phyloP scores from a whole-genome alignment of 2,888 invertebrate genomes.

The Blera fallax region DNA sequence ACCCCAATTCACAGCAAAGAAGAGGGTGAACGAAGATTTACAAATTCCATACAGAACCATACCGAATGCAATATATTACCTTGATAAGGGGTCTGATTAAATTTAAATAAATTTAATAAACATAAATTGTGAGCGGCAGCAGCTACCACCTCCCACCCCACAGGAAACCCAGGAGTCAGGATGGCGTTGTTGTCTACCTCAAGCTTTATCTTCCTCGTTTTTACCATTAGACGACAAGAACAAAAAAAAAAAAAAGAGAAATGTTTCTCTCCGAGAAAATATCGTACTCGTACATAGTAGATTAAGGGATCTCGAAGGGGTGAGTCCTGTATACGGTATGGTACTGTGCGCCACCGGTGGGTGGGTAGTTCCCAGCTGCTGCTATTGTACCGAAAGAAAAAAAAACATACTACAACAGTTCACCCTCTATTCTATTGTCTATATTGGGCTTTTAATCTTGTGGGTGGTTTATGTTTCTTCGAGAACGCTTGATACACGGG shows the following conservation, averaged over 20 bases:
- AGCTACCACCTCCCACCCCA: constrained; percentile 44
- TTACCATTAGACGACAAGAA: constrained; percentile 57
- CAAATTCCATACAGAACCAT: constrained; percentile 69
- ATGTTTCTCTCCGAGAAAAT: constrained; percentile 50
- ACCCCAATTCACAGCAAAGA: constrained; percentile 4
- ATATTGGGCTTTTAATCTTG: constrained; percentile 80
- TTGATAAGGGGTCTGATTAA: constrained; percentile 78
- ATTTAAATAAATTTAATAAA: constrained; percentile 82
- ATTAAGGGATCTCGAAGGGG: constrained; percentile 62
- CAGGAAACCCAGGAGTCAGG: constrained; percentile 52
- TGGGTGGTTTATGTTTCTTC: constrained; percentile 76
- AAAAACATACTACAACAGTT: constrained; percentile 43
- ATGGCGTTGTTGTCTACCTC: constrained; percentile 63
- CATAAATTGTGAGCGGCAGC: constrained; percentile 79
- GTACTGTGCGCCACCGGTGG: background rate
- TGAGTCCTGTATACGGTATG: constrained; percentile 44
- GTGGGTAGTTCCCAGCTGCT: constrained; percentile 60
- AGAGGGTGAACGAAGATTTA: constrained; percentile 61
- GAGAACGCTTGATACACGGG: constrained; percentile 43
- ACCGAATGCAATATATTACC: constrained; percentile 71
- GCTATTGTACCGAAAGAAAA: constrained; percentile 14
- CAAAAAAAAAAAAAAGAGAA: constrained; percentile 53
- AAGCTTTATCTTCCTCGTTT: constrained; percentile 61
- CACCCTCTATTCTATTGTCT: constrained; percentile 80
- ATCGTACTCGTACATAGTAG: constrained; percentile 45